Evolutionary conservation across 2,113 vertebrate genomes (phyloP), one percentile per base, ranked within the genome.

Genomic region (Egretta garzetta): DNA sequence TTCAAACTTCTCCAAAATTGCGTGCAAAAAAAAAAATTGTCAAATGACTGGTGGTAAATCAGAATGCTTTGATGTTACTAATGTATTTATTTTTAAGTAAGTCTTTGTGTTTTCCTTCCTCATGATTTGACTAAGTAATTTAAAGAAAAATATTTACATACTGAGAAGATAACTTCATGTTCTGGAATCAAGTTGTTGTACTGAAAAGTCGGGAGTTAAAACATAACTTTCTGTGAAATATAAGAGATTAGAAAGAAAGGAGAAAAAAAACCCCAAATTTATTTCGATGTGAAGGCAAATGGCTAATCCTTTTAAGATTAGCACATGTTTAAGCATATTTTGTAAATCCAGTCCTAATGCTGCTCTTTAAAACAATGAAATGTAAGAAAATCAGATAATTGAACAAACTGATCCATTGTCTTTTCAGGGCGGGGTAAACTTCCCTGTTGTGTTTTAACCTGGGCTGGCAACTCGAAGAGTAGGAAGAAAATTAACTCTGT

Each of bases 211-310:
- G 62, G 20, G 18, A 72, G 12, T 50, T 79, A 70, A 79, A 88
- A 28, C 14, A n/a, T 10, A 32, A 5, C 4, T 33, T 80, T 55
- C 43, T 80, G 39, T 62, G 23, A 80, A 84, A 53, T 41, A 74
- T 5, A n/a, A 58, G 19, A 37, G 19, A 47, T 49, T 49, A 27
- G 26, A 52, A 83, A 32, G 10, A 63, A 76, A 39, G 11, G 30
- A 47, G 8, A 18, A 6, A 13, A 30, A n/a, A 30, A n/a, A 19
- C 4, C 0, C 27, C 2, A 55, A 9, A 50, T 1, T 49, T 79
- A 33, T 6, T 66, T 35, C 56, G 10, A 50, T 41, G 12, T 64
- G 17, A 89, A 80, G 11, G 24, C 2, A 76, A 68, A 10, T 64
- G 12, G 64, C 5, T 24, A 62, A 35, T 28, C 1, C 3, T 62